These are phyloP conservation scores for Eulacestoma nigropectus DNA, from an alignment of 2,113 vertebrate species.

Conservation along the genomic window DNA sequence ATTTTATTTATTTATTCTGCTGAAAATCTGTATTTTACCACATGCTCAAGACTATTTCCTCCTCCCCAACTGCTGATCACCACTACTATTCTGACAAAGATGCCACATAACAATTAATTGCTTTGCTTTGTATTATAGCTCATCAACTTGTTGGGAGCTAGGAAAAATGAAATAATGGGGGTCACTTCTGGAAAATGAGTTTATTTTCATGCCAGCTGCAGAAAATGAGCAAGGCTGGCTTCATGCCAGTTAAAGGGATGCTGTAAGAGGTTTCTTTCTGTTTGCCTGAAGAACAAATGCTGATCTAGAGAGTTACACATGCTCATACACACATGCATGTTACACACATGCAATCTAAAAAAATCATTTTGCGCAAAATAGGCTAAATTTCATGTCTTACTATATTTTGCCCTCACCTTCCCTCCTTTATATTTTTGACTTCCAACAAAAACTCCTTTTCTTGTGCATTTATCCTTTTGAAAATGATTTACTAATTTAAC, in stretches of 20 bases:
- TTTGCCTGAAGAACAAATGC: conserved; percentile 39
- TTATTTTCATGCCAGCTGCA: conserved; percentile 77
- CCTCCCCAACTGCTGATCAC: conserved; percentile 54
- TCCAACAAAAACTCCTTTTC: neutral
- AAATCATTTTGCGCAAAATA: neutral
- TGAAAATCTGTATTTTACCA: conserved; percentile 44
- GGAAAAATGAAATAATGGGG: conserved; percentile 76
- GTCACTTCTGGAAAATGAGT: conserved; percentile 77
- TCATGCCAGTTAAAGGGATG: conserved; percentile 60
- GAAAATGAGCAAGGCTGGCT: conserved; percentile 71
- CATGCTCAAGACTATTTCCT: conserved; percentile 34
- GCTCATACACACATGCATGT: neutral
- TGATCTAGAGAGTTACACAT: neutral
- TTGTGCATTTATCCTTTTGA: neutral
- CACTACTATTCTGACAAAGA: conserved; percentile 52
- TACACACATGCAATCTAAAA: neutral
- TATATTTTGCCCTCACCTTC: neutral
- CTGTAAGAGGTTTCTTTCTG: conserved; percentile 39
- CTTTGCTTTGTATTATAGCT: conserved; percentile 71
- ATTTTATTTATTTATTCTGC: neutral
- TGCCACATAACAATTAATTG: conserved; percentile 60
- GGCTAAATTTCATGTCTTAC: neutral
- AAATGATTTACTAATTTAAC: neutral
- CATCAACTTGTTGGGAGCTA: conserved; percentile 70
- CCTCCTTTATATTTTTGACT: neutral